Base-by-base conservation (phyloP, 2,888 invertebrate species). In the Sinohyriopsis cumingii region DNA sequence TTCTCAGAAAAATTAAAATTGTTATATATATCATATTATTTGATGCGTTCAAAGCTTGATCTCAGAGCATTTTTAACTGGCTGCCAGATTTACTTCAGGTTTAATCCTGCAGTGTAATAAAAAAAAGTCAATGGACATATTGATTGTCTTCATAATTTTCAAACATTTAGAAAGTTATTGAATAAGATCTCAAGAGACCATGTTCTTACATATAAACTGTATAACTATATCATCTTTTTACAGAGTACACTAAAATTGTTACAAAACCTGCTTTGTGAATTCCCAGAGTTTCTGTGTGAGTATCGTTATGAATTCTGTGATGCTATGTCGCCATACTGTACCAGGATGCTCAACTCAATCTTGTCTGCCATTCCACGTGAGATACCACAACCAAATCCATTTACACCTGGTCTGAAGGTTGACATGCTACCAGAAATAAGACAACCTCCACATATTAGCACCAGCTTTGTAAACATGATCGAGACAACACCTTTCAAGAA, bases 271-370 rank as follows among this genome's bases (percentile, higher is more conserved):
- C 92, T 99, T 19, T 99, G 99, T 89, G 99, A 99, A 90, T 99
- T 99, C 90, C 99, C 99, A 0, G 99, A 99, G 91, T 98, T 99
- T 90, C 92, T 99, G 65, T 99, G 99, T 91, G 99, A 99, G 89
- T 99, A 98, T 90, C 98, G 99, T 90, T 99, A 99, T 90, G 96
- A 96, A 61, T 98, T 99, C 91, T 99, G 99, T 90, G 99, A 99
- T 90, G 98, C 97, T 74, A 99, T 99, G 84, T 99, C 99, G 63
- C 97, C 99, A 5, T 99, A 99, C 90, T 99, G 99, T 91, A 98
- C 99, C 81, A 99, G 93, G 89, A 97, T 99, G 96, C 93, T 99
- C 65, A 99, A 99, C 90, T 92, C 99, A 69, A 98, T 99, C 67
- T 92, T 99, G 75, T 98, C 98, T 5, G 99, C 99, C 3, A 99